These are phyloP conservation scores for Apostichopus californicus DNA, from an alignment of 35 echinoderm and acorn worm species.

Conservation along the genomic window DNA sequence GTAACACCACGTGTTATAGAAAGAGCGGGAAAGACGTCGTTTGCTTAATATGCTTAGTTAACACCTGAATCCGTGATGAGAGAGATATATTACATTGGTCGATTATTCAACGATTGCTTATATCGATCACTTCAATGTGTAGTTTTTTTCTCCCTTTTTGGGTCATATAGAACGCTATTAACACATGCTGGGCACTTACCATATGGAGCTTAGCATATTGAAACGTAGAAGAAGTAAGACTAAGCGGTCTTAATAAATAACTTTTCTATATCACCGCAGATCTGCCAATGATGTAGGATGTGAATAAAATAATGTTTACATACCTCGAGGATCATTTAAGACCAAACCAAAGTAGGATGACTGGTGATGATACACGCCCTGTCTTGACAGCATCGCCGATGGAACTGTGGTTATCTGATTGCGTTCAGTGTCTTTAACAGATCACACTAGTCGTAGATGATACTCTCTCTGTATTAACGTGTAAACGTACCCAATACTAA, in stretches of 20 bases:
- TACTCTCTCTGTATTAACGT: too few species aligned
- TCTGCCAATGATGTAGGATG: too few species aligned
- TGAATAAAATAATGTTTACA: too few species aligned
- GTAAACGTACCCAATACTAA: not conserved
- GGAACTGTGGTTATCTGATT: not conserved
- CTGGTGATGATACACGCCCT: not conserved
- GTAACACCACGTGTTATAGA: not conserved
- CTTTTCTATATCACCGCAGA: too few species aligned
- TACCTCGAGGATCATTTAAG: too few species aligned
- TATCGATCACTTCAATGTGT: not conserved
- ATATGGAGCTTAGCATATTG: not conserved
- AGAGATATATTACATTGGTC: too few species aligned
- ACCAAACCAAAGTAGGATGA: too few species aligned
- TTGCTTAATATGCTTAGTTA: too few species aligned
- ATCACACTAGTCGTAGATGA: not conserved
- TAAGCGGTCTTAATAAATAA: not conserved
- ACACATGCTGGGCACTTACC: not conserved
- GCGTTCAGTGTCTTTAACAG: not conserved
- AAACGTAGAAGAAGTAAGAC: conserved; percentile 7
- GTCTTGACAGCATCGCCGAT: not conserved
- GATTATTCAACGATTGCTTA: too few species aligned
- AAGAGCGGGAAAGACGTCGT: not conserved
- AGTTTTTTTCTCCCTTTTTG: too few species aligned
- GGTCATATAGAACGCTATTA: not conserved
- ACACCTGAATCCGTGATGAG: too few species aligned